A percentile compares a stretch with the other conserved stretches of the same genome.
phyloP scores from a whole-genome alignment of 2,888 invertebrate genomes.

The Catocala sponsa region DNA sequence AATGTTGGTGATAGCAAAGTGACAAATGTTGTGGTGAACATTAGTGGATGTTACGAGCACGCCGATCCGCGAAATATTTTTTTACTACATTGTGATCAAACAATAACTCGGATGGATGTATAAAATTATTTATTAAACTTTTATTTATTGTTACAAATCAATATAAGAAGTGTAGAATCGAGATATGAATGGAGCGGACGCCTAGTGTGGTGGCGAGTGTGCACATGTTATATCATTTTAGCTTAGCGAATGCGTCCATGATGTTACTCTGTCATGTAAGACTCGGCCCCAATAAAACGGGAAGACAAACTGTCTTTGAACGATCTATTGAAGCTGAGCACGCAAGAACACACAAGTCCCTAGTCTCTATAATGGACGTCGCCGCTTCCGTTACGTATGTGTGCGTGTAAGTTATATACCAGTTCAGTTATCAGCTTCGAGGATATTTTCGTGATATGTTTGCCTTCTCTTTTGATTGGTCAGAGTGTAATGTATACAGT shows the following conservation, averaged over 20 bases:
- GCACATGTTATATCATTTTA: slow-evolving; percentile 31
- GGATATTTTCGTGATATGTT: neutral
- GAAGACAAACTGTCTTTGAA: neutral
- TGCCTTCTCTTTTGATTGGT: neutral
- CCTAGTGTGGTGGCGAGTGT: slow-evolving; percentile 43
- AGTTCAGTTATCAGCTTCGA: too few relatives aligned
- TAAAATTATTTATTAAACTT: slow-evolving; percentile 69
- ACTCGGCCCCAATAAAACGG: slow-evolving; percentile 2
- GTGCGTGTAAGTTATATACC: too few relatives aligned
- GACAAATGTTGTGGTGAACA: slow-evolving; percentile 63
- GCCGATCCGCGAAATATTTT: slow-evolving; percentile 61
- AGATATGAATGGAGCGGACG: slow-evolving; percentile 61
- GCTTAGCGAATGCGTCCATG: slow-evolving; percentile 48
- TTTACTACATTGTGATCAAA: slow-evolving; percentile 72
- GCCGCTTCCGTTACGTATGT: too few relatives aligned
- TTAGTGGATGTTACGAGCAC: slow-evolving; percentile 30
- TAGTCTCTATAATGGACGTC: too few relatives aligned
- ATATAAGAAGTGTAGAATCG: slow-evolving; percentile 56
- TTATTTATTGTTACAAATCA: slow-evolving; percentile 76
- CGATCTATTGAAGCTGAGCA: too few relatives aligned
- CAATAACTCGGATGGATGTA: slow-evolving; percentile 66
- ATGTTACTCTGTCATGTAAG: slow-evolving; percentile 31
- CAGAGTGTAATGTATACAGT: slow-evolving; percentile 33
- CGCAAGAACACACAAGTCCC: neutral
- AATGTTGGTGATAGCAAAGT: slow-evolving; percentile 74